Base-by-base conservation (phyloP, 2,888 invertebrate species). In the Pycnomerus fuliginosus region DNA sequence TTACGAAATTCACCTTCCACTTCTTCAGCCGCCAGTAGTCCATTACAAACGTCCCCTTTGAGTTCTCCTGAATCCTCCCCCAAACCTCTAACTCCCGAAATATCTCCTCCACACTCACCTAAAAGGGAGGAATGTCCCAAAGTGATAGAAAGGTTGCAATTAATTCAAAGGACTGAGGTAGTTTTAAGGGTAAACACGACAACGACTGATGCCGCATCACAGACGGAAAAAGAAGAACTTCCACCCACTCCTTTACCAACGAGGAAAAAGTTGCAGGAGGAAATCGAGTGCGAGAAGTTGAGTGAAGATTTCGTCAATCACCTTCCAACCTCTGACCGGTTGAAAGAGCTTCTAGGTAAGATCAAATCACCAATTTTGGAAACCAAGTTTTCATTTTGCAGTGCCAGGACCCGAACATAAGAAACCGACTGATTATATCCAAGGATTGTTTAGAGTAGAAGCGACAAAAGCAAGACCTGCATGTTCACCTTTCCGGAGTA, bases 241-340 rank as follows among this genome's bases (percentile, higher is more conserved):
- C 63, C 67, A 2, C 63, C 66, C 2, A 70, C 75, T 53, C 74
- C 78, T 27, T 69, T 78, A 12, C 70, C 72, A 23, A 74, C 75
- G 1, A 76, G 84, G 48, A 80, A 78, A 60, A 83, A 82, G 55
- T 74, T 80, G 28, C 79, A 82, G 53, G 88, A 89, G 66, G 90
- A 90, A 70, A 77, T 87, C 55, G 88, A 87, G 59, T 89, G 87
- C 73, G 89, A 90, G 64, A 77, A 81, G 58, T 74, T 87, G 50
- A 80, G 81, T 28, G 72, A 78, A 48, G 83, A 84, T 64, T 72
- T 84, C 44, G 76, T 80, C 43, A 79, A 76, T 61, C 80, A 83
- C 56, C 72, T 85, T 35, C 74, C 77, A 13, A 78, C 81, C 17
- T 75, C 78, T 45, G 84, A 85, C 61, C 80, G 81, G 62, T 77